These are phyloP conservation scores for Sinotaia quadrata DNA, from an alignment of 2,888 invertebrate species.

Conservation along the genomic window DNA sequence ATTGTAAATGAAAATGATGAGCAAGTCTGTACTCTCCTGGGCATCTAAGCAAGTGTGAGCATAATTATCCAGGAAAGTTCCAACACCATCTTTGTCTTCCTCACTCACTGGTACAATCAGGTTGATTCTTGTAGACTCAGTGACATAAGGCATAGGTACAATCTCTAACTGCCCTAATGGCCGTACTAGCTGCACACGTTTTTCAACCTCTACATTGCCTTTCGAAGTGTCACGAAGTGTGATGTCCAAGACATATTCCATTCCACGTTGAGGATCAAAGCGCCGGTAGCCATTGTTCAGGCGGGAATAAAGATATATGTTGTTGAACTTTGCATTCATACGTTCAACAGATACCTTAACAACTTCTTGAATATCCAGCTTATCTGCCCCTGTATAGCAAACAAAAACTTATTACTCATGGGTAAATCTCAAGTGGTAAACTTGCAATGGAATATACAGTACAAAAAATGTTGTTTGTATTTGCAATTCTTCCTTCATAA, in stretches of 20 bases:
- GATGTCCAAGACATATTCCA: constrained; percentile 86
- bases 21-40: constrained; percentile 84
- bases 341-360: constrained; percentile 58
- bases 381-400: constrained; percentile 72
- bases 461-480: too few relatives aligned
- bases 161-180: constrained; percentile 90
- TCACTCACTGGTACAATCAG: constrained; percentile 81
- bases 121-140: constrained; percentile 88
- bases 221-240: constrained; percentile 53
- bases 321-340: constrained; percentile 58
- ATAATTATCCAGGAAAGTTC: constrained; percentile 82
- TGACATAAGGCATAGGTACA: constrained; percentile 93
- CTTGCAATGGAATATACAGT: too few relatives aligned
- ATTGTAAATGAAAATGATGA: constrained; percentile 79
- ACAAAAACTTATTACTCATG: too few relatives aligned
- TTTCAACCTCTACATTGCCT: constrained; percentile 44
- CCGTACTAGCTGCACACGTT: constrained; percentile 85
- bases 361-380: constrained; percentile 80
- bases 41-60: constrained; percentile 80
- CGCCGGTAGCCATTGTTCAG: constrained; percentile 81
- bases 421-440: too few relatives aligned
- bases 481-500: too few relatives aligned
- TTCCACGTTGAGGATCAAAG: constrained; percentile 87
- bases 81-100: constrained; percentile 74
- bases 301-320: constrained; percentile 71